Percentiles rank a stretch among this genome's conserved stretches.
These are phyloP conservation scores for Pelusios castaneus DNA, from an alignment of 2,113 vertebrate genomes.

Conservation along the genomic window DNA sequence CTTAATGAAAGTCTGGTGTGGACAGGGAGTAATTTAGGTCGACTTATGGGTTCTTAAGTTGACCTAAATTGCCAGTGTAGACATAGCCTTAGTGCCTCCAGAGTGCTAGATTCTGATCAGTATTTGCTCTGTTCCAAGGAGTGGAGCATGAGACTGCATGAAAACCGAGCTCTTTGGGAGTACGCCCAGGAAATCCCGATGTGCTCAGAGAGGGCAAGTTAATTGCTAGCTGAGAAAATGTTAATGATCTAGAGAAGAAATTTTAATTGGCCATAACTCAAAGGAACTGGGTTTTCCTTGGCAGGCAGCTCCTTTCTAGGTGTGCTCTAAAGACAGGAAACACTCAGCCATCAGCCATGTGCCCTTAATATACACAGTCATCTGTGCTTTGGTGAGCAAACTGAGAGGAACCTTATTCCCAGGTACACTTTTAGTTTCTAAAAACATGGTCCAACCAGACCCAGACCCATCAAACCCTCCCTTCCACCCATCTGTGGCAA, in stretches of 20 bases:
- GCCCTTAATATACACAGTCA: neutral
- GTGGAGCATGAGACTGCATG: neutral
- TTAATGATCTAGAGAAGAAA: neutral
- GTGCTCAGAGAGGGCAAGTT: neutral
- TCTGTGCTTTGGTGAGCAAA: neutral
- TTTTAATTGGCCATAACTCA: neutral
- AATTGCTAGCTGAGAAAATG: neutral
- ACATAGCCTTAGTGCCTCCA: neutral
- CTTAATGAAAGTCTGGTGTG: too few relatives aligned
- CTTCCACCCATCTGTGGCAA: neutral
- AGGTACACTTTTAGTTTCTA: neutral
- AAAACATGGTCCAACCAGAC: neutral
- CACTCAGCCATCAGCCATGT: neutral
- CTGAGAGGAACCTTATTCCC: neutral
- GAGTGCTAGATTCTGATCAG: neutral
- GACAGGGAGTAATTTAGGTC: too few relatives aligned
- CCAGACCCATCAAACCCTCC: neutral
- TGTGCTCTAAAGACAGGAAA: neutral
- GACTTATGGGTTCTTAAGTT: too few relatives aligned
- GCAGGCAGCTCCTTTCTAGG: neutral
- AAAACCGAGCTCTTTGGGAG: neutral
- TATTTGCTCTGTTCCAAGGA: neutral
- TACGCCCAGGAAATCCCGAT: neutral
- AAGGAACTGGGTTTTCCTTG: neutral
- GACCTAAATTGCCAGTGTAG: too few relatives aligned